Conservation (phyloP, 2,113 vertebrate genomes). For the Malurus cyaneus region DNA sequence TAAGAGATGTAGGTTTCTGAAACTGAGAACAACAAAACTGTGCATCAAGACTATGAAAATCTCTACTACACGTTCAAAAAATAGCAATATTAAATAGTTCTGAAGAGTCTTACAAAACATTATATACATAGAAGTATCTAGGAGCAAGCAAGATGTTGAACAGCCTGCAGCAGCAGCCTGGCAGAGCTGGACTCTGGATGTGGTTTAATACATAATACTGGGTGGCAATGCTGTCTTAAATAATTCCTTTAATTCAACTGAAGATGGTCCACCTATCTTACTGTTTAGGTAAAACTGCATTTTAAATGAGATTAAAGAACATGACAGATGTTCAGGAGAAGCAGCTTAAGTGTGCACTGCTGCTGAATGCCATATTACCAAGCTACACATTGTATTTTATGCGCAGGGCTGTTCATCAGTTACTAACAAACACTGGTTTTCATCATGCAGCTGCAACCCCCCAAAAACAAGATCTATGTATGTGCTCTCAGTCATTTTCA, state of each 20-base stretch:
- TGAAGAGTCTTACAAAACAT: background rate
- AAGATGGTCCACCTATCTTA: background rate
- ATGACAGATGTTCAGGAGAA: background rate
- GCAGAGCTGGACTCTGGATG: background rate
- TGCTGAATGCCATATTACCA: background rate
- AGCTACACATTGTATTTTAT: background rate
- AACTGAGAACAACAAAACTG: background rate
- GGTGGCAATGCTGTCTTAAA: background rate
- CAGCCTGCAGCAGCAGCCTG: background rate
- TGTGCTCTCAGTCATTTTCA: background rate
- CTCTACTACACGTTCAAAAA: background rate
- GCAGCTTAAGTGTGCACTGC: background rate
- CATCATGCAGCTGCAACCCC: background rate
- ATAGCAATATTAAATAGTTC: background rate
- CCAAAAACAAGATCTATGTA: background rate
- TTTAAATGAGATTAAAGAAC: background rate
- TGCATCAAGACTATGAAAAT: background rate
- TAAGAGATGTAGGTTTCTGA: background rate
- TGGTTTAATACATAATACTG: background rate
- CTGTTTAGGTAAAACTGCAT: conserved; percentile 3
- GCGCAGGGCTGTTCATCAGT: rapidly evolving
- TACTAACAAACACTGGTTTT: background rate
- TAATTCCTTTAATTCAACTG: background rate
- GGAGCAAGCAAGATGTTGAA: background rate
- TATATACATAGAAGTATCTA: background rate